Evolutionary conservation across 2,888 invertebrate species (phyloP), one percentile per base, ranked within the genome.

Genomic region (Nomada goodeniana): DNA sequence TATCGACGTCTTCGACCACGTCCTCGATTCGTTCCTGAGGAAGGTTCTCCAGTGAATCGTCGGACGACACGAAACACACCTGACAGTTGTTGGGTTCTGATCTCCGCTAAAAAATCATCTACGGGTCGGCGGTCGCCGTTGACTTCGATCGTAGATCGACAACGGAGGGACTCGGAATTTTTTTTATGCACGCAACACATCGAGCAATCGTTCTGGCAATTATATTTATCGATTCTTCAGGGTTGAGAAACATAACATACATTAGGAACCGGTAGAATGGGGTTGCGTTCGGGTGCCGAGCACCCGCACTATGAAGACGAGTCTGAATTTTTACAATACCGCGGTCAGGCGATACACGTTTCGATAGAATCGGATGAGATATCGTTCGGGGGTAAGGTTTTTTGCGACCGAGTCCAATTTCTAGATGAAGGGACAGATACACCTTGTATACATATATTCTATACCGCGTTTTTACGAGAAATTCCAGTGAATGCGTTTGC

Each of bases 11-110:
- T 3, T 92, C 92, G 64, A 88, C 88, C 72, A 88, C 92, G 79
- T 91, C 92, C 87, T 92, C 92, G 67, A 91, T 93, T 82, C 92
- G 93, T 84, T 93, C 93, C 89, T 93, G 92, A 93, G 91, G 86
- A 79, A 77, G 83, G 77, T 86, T 74, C 42, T 74, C 53, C 67
- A 85, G 84, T 44, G 89, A 88, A 70, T 81, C 80, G 80, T 79
- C 78, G 63, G 77, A 78, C 82, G 77, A 69, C 42, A 26, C 64
- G 67, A 86, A 78, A 53, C 70, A 65, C 42, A 79, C 77, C 67
- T 75, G 79, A 85, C 76, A 69, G 13, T 65, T 47, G 52, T 79
- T 60, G 68, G 64, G 26, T 60, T 75, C 77, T 63, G 82, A 84
- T 83, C 80, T 86, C 82, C 67, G 52, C 60, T 76, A 47, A 47